Base-by-base conservation (phyloP, 2,888 invertebrate species). In the Mesorhabditis belari region DNA sequence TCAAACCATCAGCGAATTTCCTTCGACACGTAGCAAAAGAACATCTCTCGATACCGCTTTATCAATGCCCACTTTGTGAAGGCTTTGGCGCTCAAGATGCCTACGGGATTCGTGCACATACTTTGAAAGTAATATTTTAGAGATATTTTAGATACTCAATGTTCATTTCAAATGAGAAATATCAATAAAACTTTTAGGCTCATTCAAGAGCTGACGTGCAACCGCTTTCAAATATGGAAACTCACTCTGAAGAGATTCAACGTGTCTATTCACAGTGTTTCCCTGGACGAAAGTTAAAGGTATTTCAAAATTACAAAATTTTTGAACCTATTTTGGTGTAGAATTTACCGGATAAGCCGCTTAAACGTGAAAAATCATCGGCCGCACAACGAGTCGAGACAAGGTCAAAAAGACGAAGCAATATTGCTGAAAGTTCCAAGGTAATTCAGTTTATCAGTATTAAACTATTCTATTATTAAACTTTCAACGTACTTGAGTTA, bases 41-140 rank as follows among this genome's bases (percentile, higher is more conserved):
- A 57, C 80, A 61, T 71, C 74, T 71, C 77, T 77, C 63, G 71
- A 80, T 64, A 26, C 66, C 69, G 58, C 67, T 73, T 52, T 71
- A 64, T 64, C 67, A 65, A 62, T 74, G 69, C 61, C 69, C 64
- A 54, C 65, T 71, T 3, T 73, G 66, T 64, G 71, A 66, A 58
- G 73, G 57, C 62, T 64, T 65, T 49, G 62, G 63, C 26, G 65
- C 61, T 2, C 66, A 70, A 5, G 71, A 69, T 57, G 64, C 67
- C 12, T 73, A 64, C 49, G 72, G 69, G 50, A 64, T 73, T 49
- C 61, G 69, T 52, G 60, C 70, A 5, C 73, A 73, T 55, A 65
- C 71, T 53, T 49, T 58, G 19, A 63, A 65, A 55, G 55, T 71
- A 4, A 24, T 26, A n/a, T n/a, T n/a, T n/a, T n/a, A n/a, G n/a